phyloP scores from a whole-genome alignment of 2,888 invertebrate species.

The Rhopalosiphum nymphaeae region DNA sequence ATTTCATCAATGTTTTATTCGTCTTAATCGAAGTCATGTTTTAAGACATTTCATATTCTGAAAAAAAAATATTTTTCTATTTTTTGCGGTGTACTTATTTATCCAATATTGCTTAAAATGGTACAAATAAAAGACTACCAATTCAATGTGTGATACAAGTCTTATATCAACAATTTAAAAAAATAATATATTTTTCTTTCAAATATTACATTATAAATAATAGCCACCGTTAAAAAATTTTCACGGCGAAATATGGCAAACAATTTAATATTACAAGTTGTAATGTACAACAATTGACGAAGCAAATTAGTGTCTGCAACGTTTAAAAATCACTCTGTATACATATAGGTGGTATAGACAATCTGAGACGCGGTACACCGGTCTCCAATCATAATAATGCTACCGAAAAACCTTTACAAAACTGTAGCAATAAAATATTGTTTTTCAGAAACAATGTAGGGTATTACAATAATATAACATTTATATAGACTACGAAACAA shows the following conservation, averaged over 20 bases:
- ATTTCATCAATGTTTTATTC: background rate
- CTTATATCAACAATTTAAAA: background rate
- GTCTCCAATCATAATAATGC: conserved; percentile 4
- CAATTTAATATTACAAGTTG: background rate
- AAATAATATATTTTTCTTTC: background rate
- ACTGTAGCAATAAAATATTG: conserved; percentile 44
- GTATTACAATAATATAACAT: conserved; percentile 4
- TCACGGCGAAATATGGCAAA: too few relatives aligned
- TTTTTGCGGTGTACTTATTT: background rate
- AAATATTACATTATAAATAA: background rate
- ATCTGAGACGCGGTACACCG: conserved; percentile 9
- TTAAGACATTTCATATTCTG: background rate
- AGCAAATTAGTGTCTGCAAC: background rate
- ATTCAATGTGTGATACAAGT: background rate
- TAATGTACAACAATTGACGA: background rate
- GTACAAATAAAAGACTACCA: background rate
- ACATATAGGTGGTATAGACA: conserved; percentile 9
- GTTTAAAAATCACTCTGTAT: background rate
- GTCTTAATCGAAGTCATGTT: background rate
- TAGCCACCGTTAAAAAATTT: background rate
- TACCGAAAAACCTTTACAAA: background rate
- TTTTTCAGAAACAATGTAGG: conserved; percentile 30
- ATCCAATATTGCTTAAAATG: background rate
- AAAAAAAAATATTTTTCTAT: background rate
- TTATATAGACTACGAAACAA: conserved; percentile 51